Conservation (phyloP, 2,797 vertebrate genomes). For the Leucoraja ocellata region DNA sequence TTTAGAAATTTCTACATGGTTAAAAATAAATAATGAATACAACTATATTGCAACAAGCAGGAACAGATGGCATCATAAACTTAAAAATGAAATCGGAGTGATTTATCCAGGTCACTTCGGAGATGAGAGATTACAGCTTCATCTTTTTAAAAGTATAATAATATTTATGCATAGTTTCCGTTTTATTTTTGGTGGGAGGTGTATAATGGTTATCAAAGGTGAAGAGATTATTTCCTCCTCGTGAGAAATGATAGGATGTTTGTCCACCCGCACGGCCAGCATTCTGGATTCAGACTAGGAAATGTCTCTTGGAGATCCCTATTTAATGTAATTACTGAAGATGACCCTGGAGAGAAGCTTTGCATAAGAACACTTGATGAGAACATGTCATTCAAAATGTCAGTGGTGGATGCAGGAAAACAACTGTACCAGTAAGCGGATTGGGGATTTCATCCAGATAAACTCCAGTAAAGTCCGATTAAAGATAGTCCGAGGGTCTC, state of each 20-base stretch:
- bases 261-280: too few species aligned
- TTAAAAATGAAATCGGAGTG: neutral
- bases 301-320: neutral
- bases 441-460: too few species aligned
- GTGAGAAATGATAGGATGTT: neutral
- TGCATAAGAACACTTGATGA: too few species aligned
- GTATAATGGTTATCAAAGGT: neutral
- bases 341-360: too few species aligned
- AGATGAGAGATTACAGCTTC: neutral
- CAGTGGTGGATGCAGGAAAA: too few species aligned
- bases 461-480: too few species aligned
- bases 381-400: neutral
- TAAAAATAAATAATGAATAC: neutral
- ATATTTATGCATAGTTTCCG: neutral
- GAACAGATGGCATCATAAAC: neutral
- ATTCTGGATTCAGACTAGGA: neutral
- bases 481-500: too few species aligned
- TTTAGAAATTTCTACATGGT: neutral
- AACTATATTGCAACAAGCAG: neutral
- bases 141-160: neutral
- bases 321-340: neutral
- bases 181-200: neutral
- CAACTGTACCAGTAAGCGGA: too few species aligned
- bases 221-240: neutral
- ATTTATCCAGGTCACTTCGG: neutral